phyloP scores from a whole-genome alignment of 2,113 vertebrate species.

The Rhombomys opimus region DNA sequence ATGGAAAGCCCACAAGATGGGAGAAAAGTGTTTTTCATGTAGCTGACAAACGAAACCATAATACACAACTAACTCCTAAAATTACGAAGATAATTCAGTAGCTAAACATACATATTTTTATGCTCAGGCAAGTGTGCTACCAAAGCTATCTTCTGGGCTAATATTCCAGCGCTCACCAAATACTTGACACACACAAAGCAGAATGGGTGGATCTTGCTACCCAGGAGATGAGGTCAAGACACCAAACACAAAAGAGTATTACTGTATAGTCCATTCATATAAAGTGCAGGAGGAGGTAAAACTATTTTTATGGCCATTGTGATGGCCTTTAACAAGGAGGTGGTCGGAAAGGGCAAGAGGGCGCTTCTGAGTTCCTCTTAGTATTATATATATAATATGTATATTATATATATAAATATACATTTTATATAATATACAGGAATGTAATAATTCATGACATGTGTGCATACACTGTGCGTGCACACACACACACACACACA shows the following conservation, averaged over 20 bases:
- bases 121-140: not conserved
- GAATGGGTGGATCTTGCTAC: not conserved
- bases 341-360: not conserved
- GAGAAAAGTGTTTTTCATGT: not conserved
- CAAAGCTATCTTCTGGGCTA: not conserved
- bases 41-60: not conserved
- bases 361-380: not conserved
- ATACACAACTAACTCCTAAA: not conserved
- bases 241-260: not conserved
- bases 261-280: not conserved
- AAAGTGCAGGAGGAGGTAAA: not conserved
- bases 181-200: not conserved
- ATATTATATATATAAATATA: no score
- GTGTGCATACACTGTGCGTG: not conserved
- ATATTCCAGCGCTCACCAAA: not conserved
- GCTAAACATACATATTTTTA: not conserved
- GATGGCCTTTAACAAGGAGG: not conserved
- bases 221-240: not conserved
- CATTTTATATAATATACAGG: not conserved
- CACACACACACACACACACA: not conserved
- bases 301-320: not conserved
- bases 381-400: not conserved
- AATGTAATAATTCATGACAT: not conserved
- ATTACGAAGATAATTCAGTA: not conserved
- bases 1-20: not conserved